Percentiles rank a stretch among this genome's conserved stretches.
Evolutionary conservation across 1,140 invertebrate genomes (phyloP).

Genomic region (Drosophila prosaltans): DNA sequence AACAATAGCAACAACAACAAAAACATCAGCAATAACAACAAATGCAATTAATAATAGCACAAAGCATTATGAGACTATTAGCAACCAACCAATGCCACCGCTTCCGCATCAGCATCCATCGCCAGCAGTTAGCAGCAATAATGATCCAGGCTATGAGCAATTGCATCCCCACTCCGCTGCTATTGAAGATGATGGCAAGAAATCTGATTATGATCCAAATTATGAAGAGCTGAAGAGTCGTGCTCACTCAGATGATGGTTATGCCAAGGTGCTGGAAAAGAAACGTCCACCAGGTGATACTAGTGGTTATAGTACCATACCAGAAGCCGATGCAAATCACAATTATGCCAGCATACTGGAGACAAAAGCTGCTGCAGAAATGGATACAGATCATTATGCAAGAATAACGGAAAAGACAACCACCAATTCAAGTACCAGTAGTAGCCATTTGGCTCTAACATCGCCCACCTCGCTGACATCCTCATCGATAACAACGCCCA

Average conservation of each 20-base stretch:
- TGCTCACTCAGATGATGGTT: conserved; percentile 72
- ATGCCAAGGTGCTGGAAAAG: conserved; percentile 83
- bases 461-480: conserved; percentile 67
- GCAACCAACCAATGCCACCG: conserved; percentile 17
- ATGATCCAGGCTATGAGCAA: conserved; percentile 87
- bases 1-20: conserved; percentile 24
- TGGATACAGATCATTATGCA: conserved; percentile 75
- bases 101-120: conserved; percentile 35
- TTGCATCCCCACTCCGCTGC: conserved; percentile 64
- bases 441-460: conserved; percentile 42
- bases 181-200: conserved; percentile 58
- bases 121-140: conserved; percentile 78
- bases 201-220: conserved; percentile 86
- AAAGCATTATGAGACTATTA: conserved; percentile 81
- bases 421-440: conserved; percentile 27
- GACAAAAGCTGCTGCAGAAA: conserved; percentile 60
- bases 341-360: conserved; percentile 82
- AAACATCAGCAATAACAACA: conserved; percentile 24
- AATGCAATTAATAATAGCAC: conserved; percentile 42
- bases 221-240: conserved; percentile 87
- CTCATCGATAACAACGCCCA: conserved; percentile 54
- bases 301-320: conserved; percentile 77
- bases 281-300: conserved; percentile 56
- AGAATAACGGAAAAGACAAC: conserved; percentile 62
- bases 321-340: conserved; percentile 75